Base-by-base conservation (phyloP, 2,113 vertebrate species). In the Clarias magur region DNA sequence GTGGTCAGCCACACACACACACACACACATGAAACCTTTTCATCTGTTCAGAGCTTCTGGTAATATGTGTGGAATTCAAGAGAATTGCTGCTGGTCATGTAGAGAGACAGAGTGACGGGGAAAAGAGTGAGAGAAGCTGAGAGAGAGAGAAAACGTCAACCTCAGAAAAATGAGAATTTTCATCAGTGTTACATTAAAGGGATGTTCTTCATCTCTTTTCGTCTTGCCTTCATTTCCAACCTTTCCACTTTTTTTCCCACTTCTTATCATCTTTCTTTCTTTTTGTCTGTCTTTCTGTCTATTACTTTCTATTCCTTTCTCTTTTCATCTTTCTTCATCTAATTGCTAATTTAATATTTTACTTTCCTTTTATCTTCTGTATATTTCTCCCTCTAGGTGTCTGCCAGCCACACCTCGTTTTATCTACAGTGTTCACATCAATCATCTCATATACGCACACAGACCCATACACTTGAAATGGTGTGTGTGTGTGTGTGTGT, bases 11-110 rank as follows among this genome's bases (percentile, higher is more conserved):
- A 30, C 10, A 63, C 9, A 5, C 25, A 63, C 17, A 23, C 54
- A 23, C 48, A 34, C 17, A 21, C 0, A 23, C 17, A 3, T 2
- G 1, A 34, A 54, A 0, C 4, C 84, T 82, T 56, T 15, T 78
- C 13, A 78, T 54, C 21, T 78, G 73, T 54, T 23, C 68, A 85
- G 38, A 88, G 56, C 76, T 21, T 34, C 82, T 19, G 82, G 21
- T 92, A 91, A 90, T 76, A 92, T 93, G 87, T 80, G 80, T 88
- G 92, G 91, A 94, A 92, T 93, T 87, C 59, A 5, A 13, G 13
- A 62, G 57, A 62, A 62, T 25, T 62, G 79, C 59, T 53, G 73
- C 38, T 25, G 5, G 12, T 76, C 73, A 54, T 48, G 6, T 21
- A 76, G 73, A 54, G 42, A 53, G 42, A 6, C 11, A 76, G 73